Evolutionary conservation across 2,797 vertebrate genomes (phyloP).

Genomic region (Helostoma temminkii): DNA sequence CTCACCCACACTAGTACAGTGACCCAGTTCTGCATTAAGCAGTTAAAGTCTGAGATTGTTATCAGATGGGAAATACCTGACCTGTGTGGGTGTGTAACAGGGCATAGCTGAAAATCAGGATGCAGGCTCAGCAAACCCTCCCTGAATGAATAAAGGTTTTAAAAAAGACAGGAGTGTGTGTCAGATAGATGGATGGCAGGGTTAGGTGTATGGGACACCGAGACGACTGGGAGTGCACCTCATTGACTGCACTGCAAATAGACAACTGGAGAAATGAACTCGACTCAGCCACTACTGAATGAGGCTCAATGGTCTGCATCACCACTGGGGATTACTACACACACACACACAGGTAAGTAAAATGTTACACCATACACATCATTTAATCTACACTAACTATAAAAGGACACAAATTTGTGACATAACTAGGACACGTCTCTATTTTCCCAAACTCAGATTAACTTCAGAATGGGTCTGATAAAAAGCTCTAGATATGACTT

Average conservation of each 20-base stretch:
- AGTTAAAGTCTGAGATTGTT: conserved; percentile 1
- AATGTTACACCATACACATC: not conserved
- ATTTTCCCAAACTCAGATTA: not conserved
- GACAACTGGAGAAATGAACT: conserved; percentile 67
- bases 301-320: conserved; percentile 60
- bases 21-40: not conserved
- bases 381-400: not conserved
- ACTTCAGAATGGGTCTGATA: not conserved
- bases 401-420: not conserved
- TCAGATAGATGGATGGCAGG: conserved; percentile 66
- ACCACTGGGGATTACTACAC: conserved; percentile 24
- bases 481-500: not conserved
- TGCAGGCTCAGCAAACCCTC: conserved; percentile 45
- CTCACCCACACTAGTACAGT: not conserved
- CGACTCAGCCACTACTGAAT: conserved; percentile 49
- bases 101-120: conserved; percentile 17
- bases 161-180: conserved; percentile 34
- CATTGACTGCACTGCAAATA: conserved; percentile 63
- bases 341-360: conserved; percentile 9
- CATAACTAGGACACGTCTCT: not conserved
- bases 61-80: conserved; percentile 23
- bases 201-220: conserved; percentile 57
- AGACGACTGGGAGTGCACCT: conserved; percentile 58
- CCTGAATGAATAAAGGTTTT: conserved; percentile 36
- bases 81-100: conserved; percentile 18